Evolutionary conservation across 1,140 invertebrate genomes (phyloP), one percentile per base, ranked within the genome.

Genomic region (Drosophila arizonae): DNA sequence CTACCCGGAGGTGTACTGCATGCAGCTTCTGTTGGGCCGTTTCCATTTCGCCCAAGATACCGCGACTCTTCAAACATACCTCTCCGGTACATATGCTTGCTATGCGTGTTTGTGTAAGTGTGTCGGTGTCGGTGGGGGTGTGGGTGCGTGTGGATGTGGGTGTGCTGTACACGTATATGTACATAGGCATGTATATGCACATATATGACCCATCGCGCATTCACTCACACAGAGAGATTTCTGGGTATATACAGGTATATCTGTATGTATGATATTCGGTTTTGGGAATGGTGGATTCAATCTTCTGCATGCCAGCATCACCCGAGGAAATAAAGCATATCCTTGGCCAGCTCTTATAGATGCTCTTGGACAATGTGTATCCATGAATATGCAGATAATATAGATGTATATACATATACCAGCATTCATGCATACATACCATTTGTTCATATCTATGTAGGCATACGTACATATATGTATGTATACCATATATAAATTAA

Each of bases 1-100:
- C 85, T 79, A 91, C 90, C 90, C 85, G 90, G 87, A 87, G 90
- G 90, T 88, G 90, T 90, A 90, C 78, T 84, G 69, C 78, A 81
- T 86, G 73, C 90, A 90, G 82, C 89, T 90, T 85, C 90, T 90
- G 89, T 81, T 90, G 80, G 89, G 58, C 79, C 72, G 54, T 70
- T 77, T 68, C 45, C 46, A 73, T 75, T 73, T 68, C 79, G 66
- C 68, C 81, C 78, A 89, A 89, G 78, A 90, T 88, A 87, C 65
- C 79, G 69, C 76, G 76, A 76, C 81, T 77, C 68, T 84, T 79
- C 72, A 81, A 69, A 76, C 70, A 86, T 77, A 69, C 62, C 60
- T 70, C 55, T 67, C 79, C 60, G 50, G 58, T 65, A 74, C 61
- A 79, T 76, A 87, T 76, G 61, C 62, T 70, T 62, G 51, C 75